Evolutionary conservation across 2,888 invertebrate species (phyloP).

Genomic region (Tenthredo livida): DNA sequence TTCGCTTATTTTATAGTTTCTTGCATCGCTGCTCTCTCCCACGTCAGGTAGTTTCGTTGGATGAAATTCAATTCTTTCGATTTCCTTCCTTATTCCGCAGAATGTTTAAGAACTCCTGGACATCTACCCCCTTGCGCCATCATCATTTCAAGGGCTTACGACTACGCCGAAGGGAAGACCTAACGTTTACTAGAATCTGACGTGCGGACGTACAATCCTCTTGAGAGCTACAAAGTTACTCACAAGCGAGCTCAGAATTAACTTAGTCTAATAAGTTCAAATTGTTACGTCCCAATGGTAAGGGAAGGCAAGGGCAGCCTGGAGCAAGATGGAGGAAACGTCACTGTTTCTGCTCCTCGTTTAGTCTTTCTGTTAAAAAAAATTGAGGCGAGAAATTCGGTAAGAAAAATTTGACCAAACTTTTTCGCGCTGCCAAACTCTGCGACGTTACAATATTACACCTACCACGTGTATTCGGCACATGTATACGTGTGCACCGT

Average conservation of each 20-base stretch:
- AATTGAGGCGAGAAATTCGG: background rate
- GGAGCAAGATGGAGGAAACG: constrained; percentile 3
- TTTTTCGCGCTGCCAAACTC: background rate
- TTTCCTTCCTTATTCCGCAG: background rate
- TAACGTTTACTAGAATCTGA: background rate
- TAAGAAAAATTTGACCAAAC: constrained; percentile 11
- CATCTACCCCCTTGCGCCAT: background rate
- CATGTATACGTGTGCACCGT: background rate
- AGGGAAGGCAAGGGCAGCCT: background rate
- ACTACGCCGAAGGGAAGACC: background rate
- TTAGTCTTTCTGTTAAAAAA: background rate
- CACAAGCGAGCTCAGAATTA: constrained; percentile 7
- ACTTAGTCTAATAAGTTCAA: constrained; percentile 32
- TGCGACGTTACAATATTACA: constrained; percentile 8
- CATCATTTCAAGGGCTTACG: background rate
- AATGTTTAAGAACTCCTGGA: background rate
- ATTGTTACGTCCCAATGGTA: background rate
- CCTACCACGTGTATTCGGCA: background rate
- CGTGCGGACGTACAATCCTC: background rate
- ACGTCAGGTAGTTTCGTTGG: constrained; percentile 16
- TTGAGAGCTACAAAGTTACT: constrained; percentile 9
- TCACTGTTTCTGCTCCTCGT: background rate
- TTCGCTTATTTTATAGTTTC: constrained; percentile 44
- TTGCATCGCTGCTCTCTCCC: background rate
- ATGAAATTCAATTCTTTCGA: constrained; percentile 47